phyloP scores from a whole-genome alignment of 2,888 invertebrate genomes.

The Tenthredo livida region DNA sequence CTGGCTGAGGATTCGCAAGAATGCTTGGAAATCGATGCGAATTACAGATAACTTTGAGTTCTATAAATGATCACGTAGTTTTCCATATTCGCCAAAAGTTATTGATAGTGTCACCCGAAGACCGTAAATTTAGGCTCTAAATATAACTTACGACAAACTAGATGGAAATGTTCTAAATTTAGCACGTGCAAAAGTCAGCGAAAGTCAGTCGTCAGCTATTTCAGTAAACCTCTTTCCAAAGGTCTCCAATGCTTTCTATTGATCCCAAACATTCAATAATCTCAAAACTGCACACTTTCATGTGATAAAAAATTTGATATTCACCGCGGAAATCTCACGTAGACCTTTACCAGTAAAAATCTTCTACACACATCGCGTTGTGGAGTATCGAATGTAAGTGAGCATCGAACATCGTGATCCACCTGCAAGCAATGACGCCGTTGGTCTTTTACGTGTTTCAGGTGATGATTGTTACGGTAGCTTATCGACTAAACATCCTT shows the following conservation, averaged over 20 bases:
- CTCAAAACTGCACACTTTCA: not conserved
- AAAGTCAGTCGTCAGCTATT: not conserved
- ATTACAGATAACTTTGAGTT: conserved; percentile 17
- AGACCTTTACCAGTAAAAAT: not conserved
- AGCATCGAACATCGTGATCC: not conserved
- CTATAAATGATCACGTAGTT: not conserved
- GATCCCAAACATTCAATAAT: not conserved
- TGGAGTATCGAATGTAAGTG: not conserved
- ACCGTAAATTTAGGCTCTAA: not conserved
- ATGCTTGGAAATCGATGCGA: conserved; percentile 7
- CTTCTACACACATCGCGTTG: not conserved
- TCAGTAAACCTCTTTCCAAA: not conserved
- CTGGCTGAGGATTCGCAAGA: conserved; percentile 1
- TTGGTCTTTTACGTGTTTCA: conserved; percentile 67
- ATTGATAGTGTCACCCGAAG: not conserved
- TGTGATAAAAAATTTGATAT: not conserved
- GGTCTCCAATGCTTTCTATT: not conserved
- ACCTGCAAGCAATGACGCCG: not conserved
- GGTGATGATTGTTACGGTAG: conserved; percentile 89
- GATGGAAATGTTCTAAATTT: not conserved
- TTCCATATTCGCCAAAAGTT: not conserved
- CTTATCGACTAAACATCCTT: conserved; percentile 89
- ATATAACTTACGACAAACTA: not conserved
- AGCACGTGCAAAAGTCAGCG: not conserved
- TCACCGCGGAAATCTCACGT: not conserved